A percentile compares a stretch with the other conserved stretches of the same genome.
These are phyloP conservation scores for Typhlichthys subterraneus DNA, from an alignment of 2,797 vertebrate genomes.

Conservation along the genomic window DNA sequence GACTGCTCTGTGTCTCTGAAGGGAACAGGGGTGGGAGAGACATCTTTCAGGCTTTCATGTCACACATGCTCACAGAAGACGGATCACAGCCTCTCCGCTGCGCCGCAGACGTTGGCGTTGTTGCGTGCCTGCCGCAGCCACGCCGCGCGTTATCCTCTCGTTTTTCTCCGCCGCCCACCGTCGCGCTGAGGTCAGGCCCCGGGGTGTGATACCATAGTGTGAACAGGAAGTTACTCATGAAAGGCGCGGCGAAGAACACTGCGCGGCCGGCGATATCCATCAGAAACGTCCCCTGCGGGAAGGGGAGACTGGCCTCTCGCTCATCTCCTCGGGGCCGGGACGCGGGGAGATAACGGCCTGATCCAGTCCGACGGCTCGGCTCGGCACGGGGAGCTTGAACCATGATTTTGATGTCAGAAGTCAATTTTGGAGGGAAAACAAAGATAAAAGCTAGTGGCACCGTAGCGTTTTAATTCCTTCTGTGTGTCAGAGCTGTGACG, in stretches of 20 bases:
- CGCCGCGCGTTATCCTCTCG: no score
- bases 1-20: conserved; percentile 4
- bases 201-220: conserved; percentile 48
- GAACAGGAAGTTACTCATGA: conserved; percentile 43
- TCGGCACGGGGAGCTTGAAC: conserved; percentile 37
- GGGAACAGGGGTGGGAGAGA: background rate
- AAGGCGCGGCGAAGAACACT: conserved; percentile 38
- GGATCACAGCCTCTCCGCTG: conserved; percentile 9
- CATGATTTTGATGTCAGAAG: conserved; percentile 23
- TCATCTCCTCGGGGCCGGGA: conserved; percentile 9
- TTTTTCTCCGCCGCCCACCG: no score
- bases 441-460: conserved; percentile 30
- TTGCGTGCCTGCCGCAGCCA: no score
- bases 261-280: conserved; percentile 41
- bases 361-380: conserved; percentile 49
- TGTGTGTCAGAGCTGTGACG: background rate
- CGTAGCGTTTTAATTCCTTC: background rate
- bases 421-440: conserved; percentile 47
- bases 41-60: conserved; percentile 30
- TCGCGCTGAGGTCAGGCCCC: conserved; percentile 8
- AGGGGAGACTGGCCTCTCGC: no score
- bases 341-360: conserved; percentile 50
- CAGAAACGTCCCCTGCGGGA: conserved; percentile 48
- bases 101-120: conserved; percentile 18
- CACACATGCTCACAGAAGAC: conserved; percentile 36